Evolutionary conservation across 2,113 vertebrate species (phyloP).

Genomic region (Phylloscopus trochilus): DNA sequence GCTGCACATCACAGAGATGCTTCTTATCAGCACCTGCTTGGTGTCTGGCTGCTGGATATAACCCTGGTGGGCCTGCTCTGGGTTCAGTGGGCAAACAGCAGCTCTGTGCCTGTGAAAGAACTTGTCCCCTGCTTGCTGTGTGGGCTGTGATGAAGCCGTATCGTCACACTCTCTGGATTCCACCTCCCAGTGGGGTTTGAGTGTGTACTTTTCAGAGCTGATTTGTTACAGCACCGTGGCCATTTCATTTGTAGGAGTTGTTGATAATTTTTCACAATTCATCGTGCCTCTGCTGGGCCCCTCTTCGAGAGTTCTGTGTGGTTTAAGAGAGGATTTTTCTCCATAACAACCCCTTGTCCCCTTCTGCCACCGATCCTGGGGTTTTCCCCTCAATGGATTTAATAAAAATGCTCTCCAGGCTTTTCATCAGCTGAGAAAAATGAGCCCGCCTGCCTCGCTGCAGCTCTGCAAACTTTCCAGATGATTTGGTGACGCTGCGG

Average conservation of each 20-base stretch:
- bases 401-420: constrained; percentile 28
- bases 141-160: not conserved
- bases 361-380: not conserved
- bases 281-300: not conserved
- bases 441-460: not conserved
- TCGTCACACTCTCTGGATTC: not conserved
- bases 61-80: not conserved
- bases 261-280: constrained; percentile 7
- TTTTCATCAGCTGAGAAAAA: constrained; percentile 46
- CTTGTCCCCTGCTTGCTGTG: not conserved
- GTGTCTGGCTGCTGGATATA: not conserved
- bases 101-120: not conserved
- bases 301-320: not conserved
- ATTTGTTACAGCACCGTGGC: not conserved
- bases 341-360: constrained; percentile 1
- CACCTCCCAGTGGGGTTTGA: not conserved
- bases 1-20: not conserved
- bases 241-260: not conserved
- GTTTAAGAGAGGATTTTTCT: constrained; percentile 38
- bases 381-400: constrained; percentile 38
- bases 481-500: not conserved
- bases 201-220: not conserved
- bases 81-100: not conserved
- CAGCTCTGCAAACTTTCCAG: constrained; percentile 1
- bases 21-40: not conserved